phyloP scores from a whole-genome alignment of 2,888 invertebrate species.

The Philereme transversata region DNA sequence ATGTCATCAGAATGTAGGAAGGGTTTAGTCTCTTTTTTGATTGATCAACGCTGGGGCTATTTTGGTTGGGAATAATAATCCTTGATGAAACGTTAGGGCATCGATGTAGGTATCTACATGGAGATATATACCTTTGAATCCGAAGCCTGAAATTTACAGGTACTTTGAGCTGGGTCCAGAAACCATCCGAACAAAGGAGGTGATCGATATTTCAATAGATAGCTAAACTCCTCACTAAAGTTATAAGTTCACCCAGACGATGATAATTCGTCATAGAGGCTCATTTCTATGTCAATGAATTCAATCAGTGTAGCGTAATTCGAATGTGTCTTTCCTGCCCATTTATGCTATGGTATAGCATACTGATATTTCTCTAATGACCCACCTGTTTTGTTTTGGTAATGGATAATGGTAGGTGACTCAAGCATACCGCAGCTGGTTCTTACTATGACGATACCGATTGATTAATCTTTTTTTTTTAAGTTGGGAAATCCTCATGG shows the following conservation, averaged over 20 bases:
- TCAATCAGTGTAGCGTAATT: slow-evolving; percentile 42
- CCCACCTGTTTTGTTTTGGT: slow-evolving; percentile 39
- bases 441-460: not conserved
- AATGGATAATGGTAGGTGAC: slow-evolving; percentile 33
- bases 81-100: too few relatives aligned
- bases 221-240: too few relatives aligned
- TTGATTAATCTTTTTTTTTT: too few relatives aligned
- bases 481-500: too few relatives aligned
- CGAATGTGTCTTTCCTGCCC: slow-evolving; percentile 53
- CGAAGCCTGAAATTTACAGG: not conserved
- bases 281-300: slow-evolving; percentile 43
- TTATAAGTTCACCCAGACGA: not conserved
- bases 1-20: slow-evolving; percentile 3
- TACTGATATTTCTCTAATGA: slow-evolving; percentile 41
- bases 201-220: not conserved
- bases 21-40: not conserved
- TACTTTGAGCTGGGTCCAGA: not conserved
- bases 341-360: slow-evolving; percentile 44
- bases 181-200: not conserved
- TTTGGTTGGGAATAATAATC: too few relatives aligned
- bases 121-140: too few relatives aligned
- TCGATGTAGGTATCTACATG: too few relatives aligned
- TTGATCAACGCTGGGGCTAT: too few relatives aligned
- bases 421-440: slow-evolving; percentile 24
- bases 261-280: slow-evolving; percentile 11